Evolutionary conservation across 2,113 vertebrate species (phyloP).

Genomic region (Otocyon megalotis): DNA sequence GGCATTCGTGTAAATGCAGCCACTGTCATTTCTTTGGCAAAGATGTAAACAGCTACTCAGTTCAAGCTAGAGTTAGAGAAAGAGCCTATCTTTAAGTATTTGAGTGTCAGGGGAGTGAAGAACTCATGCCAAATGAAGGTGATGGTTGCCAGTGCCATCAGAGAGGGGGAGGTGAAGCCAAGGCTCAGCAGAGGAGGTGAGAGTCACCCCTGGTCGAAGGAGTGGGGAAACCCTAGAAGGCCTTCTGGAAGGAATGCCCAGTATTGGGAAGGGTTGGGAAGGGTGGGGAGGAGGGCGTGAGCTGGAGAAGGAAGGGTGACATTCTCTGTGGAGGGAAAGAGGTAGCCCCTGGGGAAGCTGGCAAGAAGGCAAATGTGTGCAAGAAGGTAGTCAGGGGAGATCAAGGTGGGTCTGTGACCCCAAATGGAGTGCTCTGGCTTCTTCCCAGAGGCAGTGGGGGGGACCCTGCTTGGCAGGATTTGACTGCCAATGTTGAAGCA

Average conservation of each 20-base stretch:
- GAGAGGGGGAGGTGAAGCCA: background rate
- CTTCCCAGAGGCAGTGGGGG: background rate
- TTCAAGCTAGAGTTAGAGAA: background rate
- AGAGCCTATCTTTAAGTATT: background rate
- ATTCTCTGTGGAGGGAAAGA: background rate
- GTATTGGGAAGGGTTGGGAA: background rate
- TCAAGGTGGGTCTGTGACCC: rapidly evolving
- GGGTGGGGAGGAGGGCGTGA: rapidly evolving
- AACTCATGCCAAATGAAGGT: rapidly evolving
- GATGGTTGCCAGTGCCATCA: background rate
- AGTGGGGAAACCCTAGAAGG: background rate
- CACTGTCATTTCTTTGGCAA: background rate
- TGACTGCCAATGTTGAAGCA: background rate
- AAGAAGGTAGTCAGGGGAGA: background rate
- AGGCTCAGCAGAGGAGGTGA: background rate
- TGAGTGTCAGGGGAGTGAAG: background rate
- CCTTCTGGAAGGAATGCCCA: background rate
- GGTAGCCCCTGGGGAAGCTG: background rate
- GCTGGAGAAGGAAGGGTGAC: background rate
- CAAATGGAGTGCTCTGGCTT: background rate
- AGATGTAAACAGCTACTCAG: background rate
- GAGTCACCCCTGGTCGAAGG: background rate
- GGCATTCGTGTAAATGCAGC: background rate
- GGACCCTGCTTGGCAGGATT: background rate
- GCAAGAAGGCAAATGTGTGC: background rate